A percentile compares a stretch with the other conserved stretches of the same genome.
Conservation (phyloP, 2,113 vertebrate genomes). For the Varanus salvator region DNA sequence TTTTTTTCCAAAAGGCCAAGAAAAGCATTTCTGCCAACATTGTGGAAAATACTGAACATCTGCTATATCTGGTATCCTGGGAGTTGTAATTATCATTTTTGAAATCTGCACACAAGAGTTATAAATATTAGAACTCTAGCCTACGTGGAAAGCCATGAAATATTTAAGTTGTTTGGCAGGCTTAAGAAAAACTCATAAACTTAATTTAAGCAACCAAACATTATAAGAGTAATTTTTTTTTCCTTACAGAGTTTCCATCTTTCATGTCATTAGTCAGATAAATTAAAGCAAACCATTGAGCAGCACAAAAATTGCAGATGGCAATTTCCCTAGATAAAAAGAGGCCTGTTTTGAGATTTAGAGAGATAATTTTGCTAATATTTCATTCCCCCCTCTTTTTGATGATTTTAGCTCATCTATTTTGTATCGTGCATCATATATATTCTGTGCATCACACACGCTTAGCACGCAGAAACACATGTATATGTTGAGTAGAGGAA, state of each 20-base stretch:
- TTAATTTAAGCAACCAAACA: constrained; percentile 86
- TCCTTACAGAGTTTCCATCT: constrained; percentile 79
- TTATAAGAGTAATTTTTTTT: constrained; percentile 72
- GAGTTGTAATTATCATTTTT: constrained; percentile 89
- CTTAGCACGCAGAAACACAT: neutral
- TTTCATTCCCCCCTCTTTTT: constrained; percentile 66
- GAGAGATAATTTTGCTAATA: constrained; percentile 62
- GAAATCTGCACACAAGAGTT: constrained; percentile 88
- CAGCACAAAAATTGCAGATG: constrained; percentile 64
- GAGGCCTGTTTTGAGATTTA: constrained; percentile 66
- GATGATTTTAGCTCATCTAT: neutral
- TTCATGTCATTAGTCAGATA: constrained; percentile 83
- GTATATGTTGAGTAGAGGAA: neutral
- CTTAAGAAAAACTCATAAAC: constrained; percentile 87
- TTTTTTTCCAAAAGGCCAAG: constrained; percentile 78
- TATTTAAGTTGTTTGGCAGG: constrained; percentile 88
- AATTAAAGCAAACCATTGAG: constrained; percentile 77
- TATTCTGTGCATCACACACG: neutral
- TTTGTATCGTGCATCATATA: neutral
- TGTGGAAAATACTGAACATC: constrained; percentile 88
- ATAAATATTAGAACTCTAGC: constrained; percentile 90
- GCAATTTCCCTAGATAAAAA: constrained; percentile 63
- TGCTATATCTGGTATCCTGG: constrained; percentile 86
- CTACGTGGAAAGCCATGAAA: constrained; percentile 84
- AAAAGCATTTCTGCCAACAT: constrained; percentile 85